These are phyloP conservation scores for Seira sanloemensis DNA, from an alignment of 2,888 invertebrate genomes.

Conservation along the genomic window DNA sequence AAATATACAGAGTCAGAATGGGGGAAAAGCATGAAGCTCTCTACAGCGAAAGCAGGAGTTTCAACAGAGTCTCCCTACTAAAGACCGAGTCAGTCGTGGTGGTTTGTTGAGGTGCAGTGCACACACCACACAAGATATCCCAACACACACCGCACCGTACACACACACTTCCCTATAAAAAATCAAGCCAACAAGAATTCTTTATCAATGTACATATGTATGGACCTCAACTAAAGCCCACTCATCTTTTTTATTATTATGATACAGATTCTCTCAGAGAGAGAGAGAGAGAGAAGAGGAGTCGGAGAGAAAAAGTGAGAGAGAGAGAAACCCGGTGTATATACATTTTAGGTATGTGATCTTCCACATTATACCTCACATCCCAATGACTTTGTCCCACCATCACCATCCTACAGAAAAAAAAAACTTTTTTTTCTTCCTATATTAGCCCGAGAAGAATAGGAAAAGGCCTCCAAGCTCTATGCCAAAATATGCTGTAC, in stretches of 20 bases:
- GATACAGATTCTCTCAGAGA: conserved; percentile 6
- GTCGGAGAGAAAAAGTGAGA: not conserved
- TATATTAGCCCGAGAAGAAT: not conserved
- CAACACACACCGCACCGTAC: conserved; percentile 46
- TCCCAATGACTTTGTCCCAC: conserved; percentile 6
- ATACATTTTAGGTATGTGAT: not conserved
- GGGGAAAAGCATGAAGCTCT: too few relatives aligned
- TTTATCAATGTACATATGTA: not conserved
- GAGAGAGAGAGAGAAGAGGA: too few relatives aligned
- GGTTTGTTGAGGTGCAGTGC: conserved; percentile 59
- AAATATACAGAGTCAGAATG: too few relatives aligned
- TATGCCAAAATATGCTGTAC: not conserved
- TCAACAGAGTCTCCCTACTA: too few relatives aligned
- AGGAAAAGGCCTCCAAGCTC: conserved; percentile 10
- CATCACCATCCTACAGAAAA: not conserved
- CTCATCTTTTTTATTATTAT: conserved; percentile 19
- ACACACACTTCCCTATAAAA: conserved; percentile 28
- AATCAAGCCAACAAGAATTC: not conserved
- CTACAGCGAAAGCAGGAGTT: conserved; percentile 5
- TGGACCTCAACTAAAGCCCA: not conserved
- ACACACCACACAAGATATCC: conserved; percentile 46
- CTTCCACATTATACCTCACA: not conserved
- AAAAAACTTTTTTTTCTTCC: too few relatives aligned
- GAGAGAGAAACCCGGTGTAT: not conserved
- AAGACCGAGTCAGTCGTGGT: conserved; percentile 28